Percentiles rank a stretch among this genome's conserved stretches.
These are phyloP conservation scores for Acronicta aceris DNA, from an alignment of 2,888 invertebrate species.

Conservation along the genomic window DNA sequence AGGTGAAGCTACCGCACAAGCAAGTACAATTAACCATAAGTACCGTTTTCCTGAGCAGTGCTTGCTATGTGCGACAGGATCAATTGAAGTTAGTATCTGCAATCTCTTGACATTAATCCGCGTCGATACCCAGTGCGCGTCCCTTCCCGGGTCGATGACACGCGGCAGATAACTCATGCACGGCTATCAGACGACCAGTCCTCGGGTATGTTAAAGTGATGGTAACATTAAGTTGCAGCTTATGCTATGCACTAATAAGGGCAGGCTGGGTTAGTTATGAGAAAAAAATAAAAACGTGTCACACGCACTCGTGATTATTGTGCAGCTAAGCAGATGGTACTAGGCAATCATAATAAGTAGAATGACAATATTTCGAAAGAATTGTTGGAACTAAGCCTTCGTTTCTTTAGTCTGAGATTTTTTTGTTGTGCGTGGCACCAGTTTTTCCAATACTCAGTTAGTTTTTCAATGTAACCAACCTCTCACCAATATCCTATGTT, in stretches of 20 bases:
- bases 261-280: not conserved
- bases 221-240: not conserved
- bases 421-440: too few species aligned
- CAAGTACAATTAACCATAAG: constrained; percentile 20
- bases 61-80: constrained; percentile 33
- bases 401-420: too few species aligned
- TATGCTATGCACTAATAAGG: not conserved
- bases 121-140: constrained; percentile 37
- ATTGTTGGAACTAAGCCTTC: too few species aligned
- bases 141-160: constrained; percentile 57
- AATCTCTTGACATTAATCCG: constrained; percentile 49
- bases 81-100: constrained; percentile 45
- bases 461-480: too few species aligned
- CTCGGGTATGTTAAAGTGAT: constrained; percentile 9
- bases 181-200: constrained; percentile 39
- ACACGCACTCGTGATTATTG: too few species aligned
- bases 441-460: too few species aligned
- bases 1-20: not conserved
- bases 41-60: constrained; percentile 27
- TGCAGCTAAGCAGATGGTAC: too few species aligned
- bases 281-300: too few species aligned
- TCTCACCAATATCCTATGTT: too few species aligned
- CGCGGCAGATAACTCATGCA: constrained; percentile 39
- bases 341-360: too few species aligned
- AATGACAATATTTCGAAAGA: too few species aligned